A percentile compares a stretch with the other conserved stretches of the same genome.
phyloP scores from a whole-genome alignment of 1,140 invertebrate species.

The Lepidurus packardi region DNA sequence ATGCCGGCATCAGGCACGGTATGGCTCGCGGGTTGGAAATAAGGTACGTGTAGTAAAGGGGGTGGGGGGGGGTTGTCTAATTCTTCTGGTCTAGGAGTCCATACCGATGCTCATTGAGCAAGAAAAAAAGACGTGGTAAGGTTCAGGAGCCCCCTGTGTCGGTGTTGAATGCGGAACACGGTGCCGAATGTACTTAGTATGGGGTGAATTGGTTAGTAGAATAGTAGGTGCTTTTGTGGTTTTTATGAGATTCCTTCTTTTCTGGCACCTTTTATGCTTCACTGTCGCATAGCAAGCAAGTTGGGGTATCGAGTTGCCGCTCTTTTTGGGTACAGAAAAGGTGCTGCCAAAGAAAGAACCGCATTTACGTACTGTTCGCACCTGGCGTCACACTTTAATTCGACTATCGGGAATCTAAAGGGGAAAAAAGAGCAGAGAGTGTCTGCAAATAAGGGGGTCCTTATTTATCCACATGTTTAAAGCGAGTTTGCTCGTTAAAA shows the following conservation, averaged over 20 bases:
- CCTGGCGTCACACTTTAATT: no score
- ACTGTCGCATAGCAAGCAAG: no score
- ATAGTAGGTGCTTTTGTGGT: background rate
- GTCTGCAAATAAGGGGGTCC: no score
- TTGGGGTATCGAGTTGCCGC: background rate
- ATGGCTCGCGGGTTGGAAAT: background rate
- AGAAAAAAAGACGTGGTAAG: background rate
- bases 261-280: no score
- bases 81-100: background rate
- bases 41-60: background rate
- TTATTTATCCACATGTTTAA: no score
- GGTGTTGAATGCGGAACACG: background rate
- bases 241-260: background rate
- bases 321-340: background rate
- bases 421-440: no score
- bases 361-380: no score
- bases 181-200: background rate
- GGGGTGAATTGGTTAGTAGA: background rate
- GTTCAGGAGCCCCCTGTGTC: background rate
- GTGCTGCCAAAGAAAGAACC: no score
- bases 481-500: no score
- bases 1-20: background rate
- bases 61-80: background rate
- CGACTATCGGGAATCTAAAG: no score
- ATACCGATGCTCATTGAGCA: background rate